These are phyloP conservation scores for Ptychoptera albimana DNA, from an alignment of 2,888 invertebrate species.

Conservation along the genomic window DNA sequence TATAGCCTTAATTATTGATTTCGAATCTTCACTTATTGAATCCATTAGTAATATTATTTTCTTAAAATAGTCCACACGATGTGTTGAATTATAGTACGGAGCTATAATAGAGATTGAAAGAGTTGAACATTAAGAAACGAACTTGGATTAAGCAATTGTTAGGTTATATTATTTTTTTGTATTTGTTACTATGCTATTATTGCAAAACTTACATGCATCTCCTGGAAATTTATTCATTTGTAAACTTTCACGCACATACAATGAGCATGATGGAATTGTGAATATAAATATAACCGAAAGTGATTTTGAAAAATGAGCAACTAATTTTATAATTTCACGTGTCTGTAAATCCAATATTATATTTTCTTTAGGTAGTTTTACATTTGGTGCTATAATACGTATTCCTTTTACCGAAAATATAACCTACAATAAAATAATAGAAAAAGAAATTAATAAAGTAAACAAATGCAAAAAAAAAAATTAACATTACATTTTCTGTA, in stretches of 20 bases:
- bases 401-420: conserved; percentile 40
- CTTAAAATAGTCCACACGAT: conserved; percentile 48
- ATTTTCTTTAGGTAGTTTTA: conserved; percentile 34
- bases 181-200: conserved; percentile 31
- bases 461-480: conserved; percentile 3
- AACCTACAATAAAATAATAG: conserved; percentile 34
- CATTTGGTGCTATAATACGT: conserved; percentile 42
- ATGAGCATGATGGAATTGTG: conserved; percentile 49
- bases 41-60: conserved; percentile 65
- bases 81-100: conserved; percentile 43
- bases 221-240: conserved; percentile 36
- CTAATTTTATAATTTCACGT: conserved; percentile 53
- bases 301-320: conserved; percentile 59
- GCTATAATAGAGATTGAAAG: conserved; percentile 21
- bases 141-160: conserved; percentile 1
- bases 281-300: conserved; percentile 70
- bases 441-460: conserved; percentile 6
- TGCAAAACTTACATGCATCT: conserved; percentile 21
- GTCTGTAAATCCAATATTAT: conserved; percentile 50
- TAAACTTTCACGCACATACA: conserved; percentile 48
- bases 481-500: conserved; percentile 43
- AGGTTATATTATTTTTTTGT: conserved; percentile 11
- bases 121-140: conserved; percentile 3
- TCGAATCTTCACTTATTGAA: conserved; percentile 46
- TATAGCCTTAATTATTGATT: conserved; percentile 43